Conservation (phyloP, 2,797 vertebrate species). For the Poecile montanus region DNA sequence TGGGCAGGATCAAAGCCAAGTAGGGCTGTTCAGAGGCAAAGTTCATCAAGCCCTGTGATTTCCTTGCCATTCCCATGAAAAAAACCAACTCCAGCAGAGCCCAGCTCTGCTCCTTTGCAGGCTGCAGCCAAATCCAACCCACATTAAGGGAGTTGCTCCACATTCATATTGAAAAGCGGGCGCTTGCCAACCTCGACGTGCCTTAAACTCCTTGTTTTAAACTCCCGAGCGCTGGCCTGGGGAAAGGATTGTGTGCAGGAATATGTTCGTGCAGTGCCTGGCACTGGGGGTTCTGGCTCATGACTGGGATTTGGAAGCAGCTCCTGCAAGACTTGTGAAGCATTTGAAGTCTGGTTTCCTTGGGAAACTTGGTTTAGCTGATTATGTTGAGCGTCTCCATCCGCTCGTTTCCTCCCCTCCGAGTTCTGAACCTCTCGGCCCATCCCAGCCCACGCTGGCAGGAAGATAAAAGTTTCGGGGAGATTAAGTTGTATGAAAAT, state of each 20-base stretch:
- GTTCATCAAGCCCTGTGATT: constrained; percentile 28
- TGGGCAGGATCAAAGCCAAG: constrained; percentile 15
- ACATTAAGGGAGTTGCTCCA: constrained; percentile 60
- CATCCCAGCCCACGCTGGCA: constrained; percentile 47
- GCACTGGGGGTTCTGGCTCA: constrained; percentile 58
- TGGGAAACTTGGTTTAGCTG: constrained; percentile 27
- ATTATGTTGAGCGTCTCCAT: neutral
- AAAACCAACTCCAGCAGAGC: constrained; percentile 1
- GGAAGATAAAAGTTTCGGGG: constrained; percentile 44
- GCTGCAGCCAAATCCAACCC: constrained; percentile 52
- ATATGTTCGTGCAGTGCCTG: constrained; percentile 49
- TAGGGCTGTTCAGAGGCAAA: constrained; percentile 23
- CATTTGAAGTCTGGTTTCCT: constrained; percentile 42
- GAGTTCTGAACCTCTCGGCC: neutral
- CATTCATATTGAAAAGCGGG: constrained; percentile 51
- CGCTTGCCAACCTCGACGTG: constrained; percentile 1
- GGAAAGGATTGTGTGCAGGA: constrained; percentile 60
- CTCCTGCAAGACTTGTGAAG: constrained; percentile 34
- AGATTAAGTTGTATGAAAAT: constrained; percentile 55
- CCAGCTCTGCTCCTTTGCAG: neutral
- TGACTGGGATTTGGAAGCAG: constrained; percentile 36
- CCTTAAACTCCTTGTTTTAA: neutral
- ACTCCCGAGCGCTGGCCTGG: constrained; percentile 20
- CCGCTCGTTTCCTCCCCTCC: constrained; percentile 23
- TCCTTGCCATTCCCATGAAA: constrained; percentile 56